A percentile compares a stretch with the other conserved stretches of the same genome.
These are phyloP conservation scores for Arrhopalites spinosus DNA, from an alignment of 2,888 invertebrate genomes.

Conservation along the genomic window DNA sequence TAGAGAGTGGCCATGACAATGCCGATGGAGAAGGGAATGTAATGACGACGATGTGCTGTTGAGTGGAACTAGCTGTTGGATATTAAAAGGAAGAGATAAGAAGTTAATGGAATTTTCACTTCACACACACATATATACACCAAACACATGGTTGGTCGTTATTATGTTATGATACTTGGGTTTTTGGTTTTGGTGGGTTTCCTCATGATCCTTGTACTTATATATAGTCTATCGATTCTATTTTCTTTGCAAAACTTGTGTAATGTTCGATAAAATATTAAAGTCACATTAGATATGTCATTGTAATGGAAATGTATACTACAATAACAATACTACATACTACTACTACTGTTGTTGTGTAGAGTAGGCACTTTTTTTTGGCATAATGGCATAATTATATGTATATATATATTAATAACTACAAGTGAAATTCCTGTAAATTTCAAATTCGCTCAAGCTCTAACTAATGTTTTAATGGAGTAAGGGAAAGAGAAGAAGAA, in stretches of 20 bases:
- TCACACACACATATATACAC: neutral
- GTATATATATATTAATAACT: too few species aligned
- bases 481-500: neutral
- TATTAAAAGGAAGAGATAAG: constrained; percentile 38
- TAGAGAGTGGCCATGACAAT: constrained; percentile 25
- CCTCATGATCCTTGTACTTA: too few species aligned
- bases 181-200: neutral
- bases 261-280: too few species aligned
- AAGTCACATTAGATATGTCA: too few species aligned
- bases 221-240: too few species aligned
- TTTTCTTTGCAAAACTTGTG: too few species aligned
- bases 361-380: too few species aligned
- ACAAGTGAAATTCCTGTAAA: neutral
- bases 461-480: neutral
- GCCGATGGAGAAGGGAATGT: neutral
- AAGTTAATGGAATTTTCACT: constrained; percentile 40
- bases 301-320: too few species aligned
- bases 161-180: neutral
- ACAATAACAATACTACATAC: too few species aligned
- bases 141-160: constrained; percentile 31
- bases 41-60: constrained; percentile 13
- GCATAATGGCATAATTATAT: too few species aligned
- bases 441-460: neutral
- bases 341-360: too few species aligned
- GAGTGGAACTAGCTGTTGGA: constrained; percentile 12